phyloP scores from a whole-genome alignment of 2,888 invertebrate species.

The Linnaemya tessellans region DNA sequence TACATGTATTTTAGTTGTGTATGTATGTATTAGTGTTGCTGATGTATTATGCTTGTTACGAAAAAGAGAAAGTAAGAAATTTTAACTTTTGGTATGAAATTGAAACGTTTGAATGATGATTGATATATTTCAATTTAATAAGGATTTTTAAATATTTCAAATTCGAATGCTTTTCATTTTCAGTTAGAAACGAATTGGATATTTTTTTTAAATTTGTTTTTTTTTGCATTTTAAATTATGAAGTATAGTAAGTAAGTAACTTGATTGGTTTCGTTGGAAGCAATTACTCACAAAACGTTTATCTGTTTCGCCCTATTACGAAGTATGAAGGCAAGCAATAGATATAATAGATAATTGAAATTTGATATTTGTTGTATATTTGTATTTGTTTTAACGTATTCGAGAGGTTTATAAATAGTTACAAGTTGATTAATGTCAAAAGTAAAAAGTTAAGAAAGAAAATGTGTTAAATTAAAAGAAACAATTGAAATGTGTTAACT shows the following conservation, averaged over 20 bases:
- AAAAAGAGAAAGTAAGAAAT: constrained; percentile 18
- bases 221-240: constrained; percentile 65
- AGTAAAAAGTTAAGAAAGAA: constrained; percentile 49
- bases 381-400: constrained; percentile 52
- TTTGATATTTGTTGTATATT: constrained; percentile 54
- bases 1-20: constrained; percentile 20
- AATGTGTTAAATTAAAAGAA: background rate
- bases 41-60: constrained; percentile 17
- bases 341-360: constrained; percentile 71
- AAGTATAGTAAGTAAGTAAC: constrained; percentile 48
- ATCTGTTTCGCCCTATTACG: constrained; percentile 83
- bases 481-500: background rate
- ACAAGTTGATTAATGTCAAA: constrained; percentile 50
- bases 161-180: constrained; percentile 69
- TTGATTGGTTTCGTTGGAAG: constrained; percentile 78
- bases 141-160: constrained; percentile 52
- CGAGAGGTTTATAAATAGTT: constrained; percentile 48
- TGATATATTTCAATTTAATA: constrained; percentile 44
- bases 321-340: constrained; percentile 81
- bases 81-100: constrained; percentile 30
- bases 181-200: constrained; percentile 75
- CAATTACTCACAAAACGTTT: constrained; percentile 84
- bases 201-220: constrained; percentile 59
- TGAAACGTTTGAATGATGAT: constrained; percentile 47
- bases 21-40: background rate